phyloP scores from a whole-genome alignment of 2,797 vertebrate species.

The Lacerta agilis region DNA sequence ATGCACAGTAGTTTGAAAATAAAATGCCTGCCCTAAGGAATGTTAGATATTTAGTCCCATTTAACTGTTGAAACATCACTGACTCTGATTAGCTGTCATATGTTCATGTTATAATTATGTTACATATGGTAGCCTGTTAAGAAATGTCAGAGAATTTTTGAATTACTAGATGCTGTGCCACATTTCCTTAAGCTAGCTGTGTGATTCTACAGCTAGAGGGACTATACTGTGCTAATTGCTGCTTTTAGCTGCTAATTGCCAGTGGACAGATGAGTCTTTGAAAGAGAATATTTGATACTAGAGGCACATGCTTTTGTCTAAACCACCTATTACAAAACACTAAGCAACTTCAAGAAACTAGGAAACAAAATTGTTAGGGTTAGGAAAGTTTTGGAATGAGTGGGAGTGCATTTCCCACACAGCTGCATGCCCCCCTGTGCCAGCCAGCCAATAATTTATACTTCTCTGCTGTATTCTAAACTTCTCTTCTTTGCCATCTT shows the following conservation, averaged over 20 bases:
- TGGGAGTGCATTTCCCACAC: background rate
- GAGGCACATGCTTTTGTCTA: constrained; percentile 4
- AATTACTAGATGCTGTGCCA: constrained; percentile 3
- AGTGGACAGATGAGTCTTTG: constrained; percentile 1
- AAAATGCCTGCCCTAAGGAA: background rate
- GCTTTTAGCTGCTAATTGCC: constrained; percentile 11
- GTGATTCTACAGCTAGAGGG: background rate
- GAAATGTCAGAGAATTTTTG: constrained; percentile 2
- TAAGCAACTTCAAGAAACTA: background rate
- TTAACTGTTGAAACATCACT: background rate
- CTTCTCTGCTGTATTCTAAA: background rate
- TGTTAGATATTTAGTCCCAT: background rate
- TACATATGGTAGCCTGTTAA: constrained; percentile 16
- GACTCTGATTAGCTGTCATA: constrained; percentile 2
- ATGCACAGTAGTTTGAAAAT: background rate
- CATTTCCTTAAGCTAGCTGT: constrained; percentile 16
- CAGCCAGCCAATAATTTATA: background rate
- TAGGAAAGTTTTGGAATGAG: background rate
- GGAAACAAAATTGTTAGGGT: background rate
- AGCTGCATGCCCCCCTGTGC: background rate
- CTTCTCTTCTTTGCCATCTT: background rate
- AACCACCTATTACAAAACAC: constrained; percentile 1
- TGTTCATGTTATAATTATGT: background rate
- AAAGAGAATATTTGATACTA: constrained; percentile 7
- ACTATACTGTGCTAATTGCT: constrained; percentile 16